phyloP scores from a whole-genome alignment of 2,888 invertebrate species.

The Rotaria macrura region DNA sequence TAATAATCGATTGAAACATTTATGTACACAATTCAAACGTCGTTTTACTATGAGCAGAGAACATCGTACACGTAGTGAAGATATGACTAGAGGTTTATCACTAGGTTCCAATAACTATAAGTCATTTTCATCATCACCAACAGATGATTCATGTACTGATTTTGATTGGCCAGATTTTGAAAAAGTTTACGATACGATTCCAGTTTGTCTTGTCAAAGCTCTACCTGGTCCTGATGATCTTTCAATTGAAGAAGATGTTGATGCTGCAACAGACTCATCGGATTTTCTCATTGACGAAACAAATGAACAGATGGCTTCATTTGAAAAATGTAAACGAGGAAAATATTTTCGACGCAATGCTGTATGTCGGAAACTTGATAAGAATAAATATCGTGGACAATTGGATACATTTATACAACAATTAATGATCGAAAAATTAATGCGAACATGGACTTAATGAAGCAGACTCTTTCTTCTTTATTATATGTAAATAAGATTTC shows the following conservation, averaged over 20 bases:
- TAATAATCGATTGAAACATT: background rate
- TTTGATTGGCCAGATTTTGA: conserved; percentile 16
- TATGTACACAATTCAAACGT: background rate
- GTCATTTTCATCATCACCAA: background rate
- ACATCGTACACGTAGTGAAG: background rate
- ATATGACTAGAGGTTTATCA: background rate
- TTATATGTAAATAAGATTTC: background rate
- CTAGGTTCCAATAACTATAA: background rate
- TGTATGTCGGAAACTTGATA: background rate
- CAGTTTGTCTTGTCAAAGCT: background rate
- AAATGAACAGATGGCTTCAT: background rate
- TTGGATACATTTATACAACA: background rate
- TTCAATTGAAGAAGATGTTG: background rate
- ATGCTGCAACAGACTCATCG: too few relatives aligned
- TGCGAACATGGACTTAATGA: background rate
- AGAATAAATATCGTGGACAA: background rate
- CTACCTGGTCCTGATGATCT: background rate
- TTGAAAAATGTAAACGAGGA: background rate
- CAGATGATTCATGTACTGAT: background rate
- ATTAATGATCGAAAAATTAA: background rate
- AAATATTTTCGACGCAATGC: background rate
- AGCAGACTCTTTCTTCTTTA: background rate
- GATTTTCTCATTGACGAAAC: background rate
- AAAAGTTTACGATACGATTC: background rate
- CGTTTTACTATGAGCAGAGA: background rate